Evolutionary conservation across 2,113 vertebrate genomes (phyloP).

Genomic region (Macrotus californicus): DNA sequence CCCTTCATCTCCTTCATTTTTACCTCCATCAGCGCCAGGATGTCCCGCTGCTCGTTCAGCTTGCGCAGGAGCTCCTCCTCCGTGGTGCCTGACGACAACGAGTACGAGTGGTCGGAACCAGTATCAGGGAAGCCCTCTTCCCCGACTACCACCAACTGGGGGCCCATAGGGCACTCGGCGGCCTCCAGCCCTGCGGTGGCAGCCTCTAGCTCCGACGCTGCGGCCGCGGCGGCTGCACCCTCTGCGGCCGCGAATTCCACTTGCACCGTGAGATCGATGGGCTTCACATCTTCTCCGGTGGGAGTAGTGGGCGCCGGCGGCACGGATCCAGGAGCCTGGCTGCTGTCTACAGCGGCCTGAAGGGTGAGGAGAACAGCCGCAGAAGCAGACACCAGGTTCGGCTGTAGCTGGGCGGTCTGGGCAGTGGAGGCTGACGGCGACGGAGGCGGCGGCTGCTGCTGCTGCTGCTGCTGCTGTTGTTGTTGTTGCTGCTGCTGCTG

Average conservation of each 20-base stretch:
- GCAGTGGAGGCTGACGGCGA: conserved; percentile 65
- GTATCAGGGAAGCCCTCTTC: conserved; percentile 73
- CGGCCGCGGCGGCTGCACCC: conserved; percentile 67
- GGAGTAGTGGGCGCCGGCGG: conserved; percentile 44
- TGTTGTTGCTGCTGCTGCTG: conserved; percentile 64
- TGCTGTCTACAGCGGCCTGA: conserved; percentile 69
- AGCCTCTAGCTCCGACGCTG: conserved; percentile 66
- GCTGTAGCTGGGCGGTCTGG: conserved; percentile 72
- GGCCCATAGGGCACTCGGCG: conserved; percentile 65
- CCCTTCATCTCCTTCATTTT: conserved; percentile 99
- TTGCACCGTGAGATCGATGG: conserved; percentile 85
- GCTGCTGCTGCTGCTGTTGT: conserved; percentile 34
- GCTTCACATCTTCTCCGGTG: conserved; percentile 85
- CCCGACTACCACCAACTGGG: conserved; percentile 73
- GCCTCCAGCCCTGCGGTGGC: conserved; percentile 66
- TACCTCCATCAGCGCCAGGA: conserved; percentile 97
- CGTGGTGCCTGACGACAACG: conserved; percentile 94
- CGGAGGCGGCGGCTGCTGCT: conserved; percentile 65
- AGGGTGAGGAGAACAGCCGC: conserved; percentile 75
- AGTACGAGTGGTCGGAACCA: conserved; percentile 94
- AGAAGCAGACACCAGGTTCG: conserved; percentile 72
- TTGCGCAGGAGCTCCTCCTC: conserved; percentile 95
- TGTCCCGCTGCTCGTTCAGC: conserved; percentile 97
- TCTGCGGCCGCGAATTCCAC: conserved; percentile 77
- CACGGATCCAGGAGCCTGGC: conserved; percentile 49